phyloP scores from a whole-genome alignment of 2,888 invertebrate genomes.

The Cantharis rustica region DNA sequence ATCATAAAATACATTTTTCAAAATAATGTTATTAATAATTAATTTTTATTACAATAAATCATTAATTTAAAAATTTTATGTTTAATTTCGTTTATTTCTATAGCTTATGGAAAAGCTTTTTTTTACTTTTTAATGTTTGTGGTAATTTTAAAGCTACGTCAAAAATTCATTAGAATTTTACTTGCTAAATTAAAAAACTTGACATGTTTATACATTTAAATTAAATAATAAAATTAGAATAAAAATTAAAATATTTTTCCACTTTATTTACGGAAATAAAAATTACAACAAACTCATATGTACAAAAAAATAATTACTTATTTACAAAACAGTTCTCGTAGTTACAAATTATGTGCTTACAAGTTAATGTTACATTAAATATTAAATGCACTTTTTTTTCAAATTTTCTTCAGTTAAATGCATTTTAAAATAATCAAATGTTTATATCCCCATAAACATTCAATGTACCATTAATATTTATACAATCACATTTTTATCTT shows the following conservation, averaged over 20 bases:
- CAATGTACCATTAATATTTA: constrained; percentile 6
- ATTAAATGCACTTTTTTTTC: background rate
- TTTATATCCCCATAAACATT: background rate
- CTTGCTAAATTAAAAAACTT: background rate
- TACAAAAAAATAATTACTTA: constrained; percentile 17
- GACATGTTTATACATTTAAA: background rate
- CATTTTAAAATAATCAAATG: constrained; percentile 1
- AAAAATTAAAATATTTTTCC: background rate
- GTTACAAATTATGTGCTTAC: constrained; percentile 3
- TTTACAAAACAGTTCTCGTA: constrained; percentile 17
- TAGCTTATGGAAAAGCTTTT: no score
- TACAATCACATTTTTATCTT: constrained; percentile 8
- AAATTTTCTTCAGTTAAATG: background rate
- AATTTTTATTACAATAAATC: no score
- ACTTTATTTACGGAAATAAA: constrained; percentile 15
- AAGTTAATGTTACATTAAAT: constrained; percentile 1
- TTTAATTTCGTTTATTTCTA: no score
- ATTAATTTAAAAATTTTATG: no score
- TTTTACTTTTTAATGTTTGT: no score
- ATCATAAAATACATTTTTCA: no score
- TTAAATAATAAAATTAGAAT: background rate
- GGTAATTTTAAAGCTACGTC: no score
- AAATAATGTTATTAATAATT: no score
- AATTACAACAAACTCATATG: constrained; percentile 19
- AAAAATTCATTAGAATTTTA: background rate